These are phyloP conservation scores for Melanotaenia pygmaea DNA, from an alignment of 2,797 vertebrate species.

Conservation along the genomic window DNA sequence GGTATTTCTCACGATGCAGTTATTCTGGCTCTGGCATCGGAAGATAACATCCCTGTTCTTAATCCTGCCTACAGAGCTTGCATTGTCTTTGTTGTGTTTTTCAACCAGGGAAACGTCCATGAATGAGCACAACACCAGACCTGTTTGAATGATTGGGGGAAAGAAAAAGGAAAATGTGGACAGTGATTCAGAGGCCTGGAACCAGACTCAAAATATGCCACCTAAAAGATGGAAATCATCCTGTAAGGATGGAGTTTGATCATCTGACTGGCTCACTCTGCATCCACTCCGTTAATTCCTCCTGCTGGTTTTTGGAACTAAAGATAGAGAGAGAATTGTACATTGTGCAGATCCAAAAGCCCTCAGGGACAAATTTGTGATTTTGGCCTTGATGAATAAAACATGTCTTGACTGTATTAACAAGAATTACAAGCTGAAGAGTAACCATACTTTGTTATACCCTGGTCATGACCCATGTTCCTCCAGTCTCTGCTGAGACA, in stretches of 20 bases:
- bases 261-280: not conserved
- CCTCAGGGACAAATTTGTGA: slow-evolving; percentile 21
- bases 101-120: not conserved
- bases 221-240: slow-evolving; percentile 11
- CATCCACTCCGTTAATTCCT: slow-evolving; percentile 2
- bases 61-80: slow-evolving; percentile 37
- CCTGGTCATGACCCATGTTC: not conserved
- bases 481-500: not conserved
- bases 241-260: slow-evolving; percentile 12
- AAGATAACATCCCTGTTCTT: slow-evolving; percentile 46
- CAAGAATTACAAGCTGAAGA: slow-evolving; percentile 7
- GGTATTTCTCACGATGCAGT: slow-evolving; percentile 27
- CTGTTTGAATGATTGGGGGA: not conserved
- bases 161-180: not conserved
- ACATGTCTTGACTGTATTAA: slow-evolving; percentile 16
- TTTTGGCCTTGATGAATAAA: slow-evolving; percentile 27
- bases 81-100: slow-evolving; percentile 37
- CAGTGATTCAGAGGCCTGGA: slow-evolving; percentile 10
- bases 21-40: slow-evolving; percentile 36
- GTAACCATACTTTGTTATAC: not conserved
- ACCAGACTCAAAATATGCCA: slow-evolving; percentile 11
- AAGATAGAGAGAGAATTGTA: slow-evolving; percentile 1
- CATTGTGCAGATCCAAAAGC: slow-evolving; percentile 1
- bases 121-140: slow-evolving; percentile 13
- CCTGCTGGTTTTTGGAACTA: not conserved